Base-by-base conservation (phyloP, 2,797 vertebrate genomes). In the Zenarchopterus dispar region DNA sequence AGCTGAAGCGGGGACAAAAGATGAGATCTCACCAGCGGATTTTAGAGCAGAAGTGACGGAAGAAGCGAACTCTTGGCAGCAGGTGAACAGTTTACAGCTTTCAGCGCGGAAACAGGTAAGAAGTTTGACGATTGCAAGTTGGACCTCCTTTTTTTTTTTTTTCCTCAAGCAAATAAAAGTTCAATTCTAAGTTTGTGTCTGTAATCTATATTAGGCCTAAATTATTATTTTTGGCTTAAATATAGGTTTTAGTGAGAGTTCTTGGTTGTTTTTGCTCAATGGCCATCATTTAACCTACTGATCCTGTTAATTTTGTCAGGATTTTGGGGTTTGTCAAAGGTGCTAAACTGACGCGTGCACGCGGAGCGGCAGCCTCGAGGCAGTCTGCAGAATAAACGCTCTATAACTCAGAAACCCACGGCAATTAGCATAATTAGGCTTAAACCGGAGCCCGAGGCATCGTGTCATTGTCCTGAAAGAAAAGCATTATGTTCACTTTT, bases 391-490 rank as follows among this genome's bases (percentile, higher is more conserved):
- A 6, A 70, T 45, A 77, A 61, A 68, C 2, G 72, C 72, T 53
- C 51, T 75, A 43, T 70, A 84, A 81, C 66, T 89, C 81, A 86
- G 84, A 91, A 91, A 92, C 94, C 90, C 85, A 75, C 68, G 58
- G 59, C 67, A 69, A 74, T 93, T 91, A 90, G 70, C 88, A 89
- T 92, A 92, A 93, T 77, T 84, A 81, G 83, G 74, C 78, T 93
- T 91, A 90, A 47, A 92, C 81, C 84, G 78, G 33, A 81, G 64
- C 70, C 59, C 67, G 73, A 55, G 81, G 91, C 85, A 21, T 31
- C 3, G 19, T 52, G 68, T 63, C 81, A 80, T 80, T 84, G 80
- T 88, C 78, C 81, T 55, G 67, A 50, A 75, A 74, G 54, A 84
- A 58, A 17, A 77, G 80, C 61, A 45, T 67, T 72, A 64, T 83